phyloP scores from a whole-genome alignment of 2,797 vertebrate species.

The Champsocephalus gunnari region DNA sequence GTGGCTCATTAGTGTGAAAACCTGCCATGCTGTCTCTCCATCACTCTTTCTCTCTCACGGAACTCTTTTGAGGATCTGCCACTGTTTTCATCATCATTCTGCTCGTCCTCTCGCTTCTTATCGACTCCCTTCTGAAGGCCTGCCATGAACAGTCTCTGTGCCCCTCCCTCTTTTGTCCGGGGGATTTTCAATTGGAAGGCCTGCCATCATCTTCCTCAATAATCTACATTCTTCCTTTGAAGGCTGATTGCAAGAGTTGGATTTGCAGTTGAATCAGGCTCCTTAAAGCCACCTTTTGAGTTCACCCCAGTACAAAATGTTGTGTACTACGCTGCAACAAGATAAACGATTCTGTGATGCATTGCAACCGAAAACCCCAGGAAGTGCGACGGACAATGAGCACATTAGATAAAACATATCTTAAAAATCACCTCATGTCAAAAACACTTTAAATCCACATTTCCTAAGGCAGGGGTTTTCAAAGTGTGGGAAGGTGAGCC shows the following conservation, averaged over 20 bases:
- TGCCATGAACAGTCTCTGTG: conserved; percentile 16
- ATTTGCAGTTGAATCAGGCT: no score
- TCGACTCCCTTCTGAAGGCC: conserved; percentile 29
- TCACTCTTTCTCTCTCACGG: background rate
- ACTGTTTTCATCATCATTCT: conserved; percentile 46
- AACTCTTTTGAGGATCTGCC: conserved; percentile 49
- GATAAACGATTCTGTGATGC: no score
- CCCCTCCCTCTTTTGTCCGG: background rate
- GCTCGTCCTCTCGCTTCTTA: conserved; percentile 19
- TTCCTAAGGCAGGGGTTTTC: background rate
- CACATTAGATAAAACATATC: no score
- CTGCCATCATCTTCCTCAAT: conserved; percentile 32
- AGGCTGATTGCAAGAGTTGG: no score
- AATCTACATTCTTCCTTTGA: background rate
- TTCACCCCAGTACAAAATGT: no score
- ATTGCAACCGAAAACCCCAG: no score
- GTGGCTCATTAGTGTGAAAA: conserved; percentile 49
- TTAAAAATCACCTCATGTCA: no score
- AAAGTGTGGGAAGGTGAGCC: no score
- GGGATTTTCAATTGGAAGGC: conserved; percentile 24
- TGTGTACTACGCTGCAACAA: no score
- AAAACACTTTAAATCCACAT: background rate
- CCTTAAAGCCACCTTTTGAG: no score
- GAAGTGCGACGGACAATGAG: no score
- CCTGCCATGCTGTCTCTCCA: conserved; percentile 33